Evolutionary conservation across 92 coral and sea anemone species (phyloP), one percentile per base, ranked within the genome.

Genomic region (Ricordea florida): DNA sequence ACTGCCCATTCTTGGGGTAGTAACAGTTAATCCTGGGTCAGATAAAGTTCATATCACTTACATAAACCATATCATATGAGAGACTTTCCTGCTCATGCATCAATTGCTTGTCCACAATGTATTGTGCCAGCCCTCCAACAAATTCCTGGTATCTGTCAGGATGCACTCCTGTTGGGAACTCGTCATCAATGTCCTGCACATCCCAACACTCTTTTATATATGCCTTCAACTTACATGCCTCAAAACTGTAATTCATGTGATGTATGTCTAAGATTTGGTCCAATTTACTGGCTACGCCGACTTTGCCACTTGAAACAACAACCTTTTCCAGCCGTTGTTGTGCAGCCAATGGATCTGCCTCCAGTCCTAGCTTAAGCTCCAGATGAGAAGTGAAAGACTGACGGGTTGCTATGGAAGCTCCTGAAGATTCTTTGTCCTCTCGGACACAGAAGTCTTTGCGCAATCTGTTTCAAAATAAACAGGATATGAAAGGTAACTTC

Each of bases 201-300:
- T 90, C 97, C 97, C 97, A 90, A 57, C 97, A 90, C 18, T 90
- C 97, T 34, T 92, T 76, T 23, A 90, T 82, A 72, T 90, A 90
- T 24, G 73, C 79, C 59, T 90, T 90, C 74, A 90, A 37, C 67
- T 90, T 90, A 42, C 76, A 78, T 11, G 92, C 72, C 60, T 90
- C 97, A 87, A 90, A 90, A 50, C 79, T 83, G 20, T 48, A 67
- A 62, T 87, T 90, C 15, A 37, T 37, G 21, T 81, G 63, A 37
- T 63, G 78, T 20, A 85, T 51, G 23, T 59, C 66, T 27, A 90
- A 44, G 4, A 90, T 59, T 50, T 55, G 79, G 65, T 83, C 92
- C 44, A 90, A 76, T 13, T 72, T 73, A 42, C 76, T 63, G 33
- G 80, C 78, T 47, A 76, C 67, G 9, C 50, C 52, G 5, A 81